Base-by-base conservation (phyloP, 1,140 invertebrate species). In the Drosophila jambulina region DNA sequence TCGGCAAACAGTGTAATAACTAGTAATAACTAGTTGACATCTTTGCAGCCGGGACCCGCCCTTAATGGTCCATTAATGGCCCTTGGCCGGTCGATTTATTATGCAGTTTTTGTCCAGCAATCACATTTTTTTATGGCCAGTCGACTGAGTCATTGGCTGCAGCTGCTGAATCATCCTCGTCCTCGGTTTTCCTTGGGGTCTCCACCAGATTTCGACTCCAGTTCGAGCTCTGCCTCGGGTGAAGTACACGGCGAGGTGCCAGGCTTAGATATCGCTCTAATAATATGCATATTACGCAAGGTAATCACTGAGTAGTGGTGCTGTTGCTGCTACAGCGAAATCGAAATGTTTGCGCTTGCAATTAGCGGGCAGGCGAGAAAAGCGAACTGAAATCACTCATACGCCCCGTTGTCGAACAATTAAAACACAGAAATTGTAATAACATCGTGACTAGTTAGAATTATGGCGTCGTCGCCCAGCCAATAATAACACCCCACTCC, bases 401-500 rank as follows among this genome's bases (percentile, higher is more conserved):
- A 87, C 85, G 84, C 64, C 69, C 80, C 48, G 74, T 62, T 75
- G 59, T 57, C 78, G 62, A 59, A 58, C 80, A 84, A 88, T 88
- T 88, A 88, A 90, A 88, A 90, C 80, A 81, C 82, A 61, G 80
- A 88, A 88, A 88, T 88, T 84, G 84, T 90, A 88, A 90, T 88
- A 88, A 84, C 81, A 84, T 90, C 84, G 84, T 88, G 84, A 88
- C 84, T 88, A 68, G 84, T 69, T 83, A 65, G 70, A 84, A 78
- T 80, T 65, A 61, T 78, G 77, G 57, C 67, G 65, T 71, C 67
- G 78, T 81, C 75, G 60, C 56, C 69, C 40, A 49, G 60, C 53
- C 60, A 81, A 68, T 63, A 61, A 62, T 40, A 32, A 48, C 43
- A 32, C 40, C 25, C 32, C 32, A 25, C 42, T 42, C n/a, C 29